phyloP scores from a whole-genome alignment of 2,113 vertebrate genomes.

The Pagrus major region DNA sequence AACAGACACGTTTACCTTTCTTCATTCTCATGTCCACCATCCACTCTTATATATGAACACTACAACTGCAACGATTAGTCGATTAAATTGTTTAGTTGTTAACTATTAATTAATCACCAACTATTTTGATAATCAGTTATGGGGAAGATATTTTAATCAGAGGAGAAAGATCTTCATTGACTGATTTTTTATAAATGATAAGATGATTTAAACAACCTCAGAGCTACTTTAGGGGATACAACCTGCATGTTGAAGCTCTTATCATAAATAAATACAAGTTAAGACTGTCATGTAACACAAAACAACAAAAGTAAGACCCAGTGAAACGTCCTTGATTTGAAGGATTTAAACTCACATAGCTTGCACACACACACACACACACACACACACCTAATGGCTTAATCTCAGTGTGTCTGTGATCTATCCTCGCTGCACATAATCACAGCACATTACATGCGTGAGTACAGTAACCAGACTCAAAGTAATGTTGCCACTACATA shows the following conservation, averaged over 20 bases:
- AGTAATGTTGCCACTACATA: conserved; percentile 8
- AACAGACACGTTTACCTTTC: too few relatives aligned
- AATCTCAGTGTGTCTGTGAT: conserved; percentile 10
- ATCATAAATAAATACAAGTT: neutral
- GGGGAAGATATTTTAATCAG: too few relatives aligned
- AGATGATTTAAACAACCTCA: neutral
- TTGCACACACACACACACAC: conserved; percentile 8
- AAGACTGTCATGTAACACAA: neutral
- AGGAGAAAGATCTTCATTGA: too few relatives aligned
- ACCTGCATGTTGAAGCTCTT: too few relatives aligned
- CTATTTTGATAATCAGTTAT: too few relatives aligned
- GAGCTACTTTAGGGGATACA: neutral
- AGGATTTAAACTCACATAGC: neutral
- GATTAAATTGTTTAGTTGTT: too few relatives aligned
- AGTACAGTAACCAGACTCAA: conserved; percentile 31
- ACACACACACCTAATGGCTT: conserved; percentile 24
- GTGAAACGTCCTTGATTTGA: neutral
- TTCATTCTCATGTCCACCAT: too few relatives aligned
- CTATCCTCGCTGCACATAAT: neutral
- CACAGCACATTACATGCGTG: conserved; percentile 40
- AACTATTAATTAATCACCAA: too few relatives aligned
- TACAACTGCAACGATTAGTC: too few relatives aligned
- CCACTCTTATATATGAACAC: too few relatives aligned
- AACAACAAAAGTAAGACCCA: neutral
- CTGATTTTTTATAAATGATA: too few relatives aligned